Evolutionary conservation across 2,113 vertebrate species (phyloP).

Genomic region (Gymnobelideus leadbeateri): DNA sequence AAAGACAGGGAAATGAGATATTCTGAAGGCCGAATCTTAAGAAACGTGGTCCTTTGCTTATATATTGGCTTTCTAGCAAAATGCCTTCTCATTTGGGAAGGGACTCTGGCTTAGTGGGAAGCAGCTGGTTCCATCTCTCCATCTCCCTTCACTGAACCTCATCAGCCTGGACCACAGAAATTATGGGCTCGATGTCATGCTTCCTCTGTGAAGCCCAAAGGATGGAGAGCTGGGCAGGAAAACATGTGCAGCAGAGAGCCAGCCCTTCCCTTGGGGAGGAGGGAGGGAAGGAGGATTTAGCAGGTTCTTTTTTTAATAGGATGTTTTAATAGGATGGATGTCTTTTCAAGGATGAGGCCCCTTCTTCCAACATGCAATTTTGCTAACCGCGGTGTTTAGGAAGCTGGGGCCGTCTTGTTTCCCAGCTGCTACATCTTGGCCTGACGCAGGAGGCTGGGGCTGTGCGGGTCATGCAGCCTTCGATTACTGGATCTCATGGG

Average conservation of each 20-base stretch:
- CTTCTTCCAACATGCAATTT: conserved; percentile 77
- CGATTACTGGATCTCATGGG: conserved; percentile 87
- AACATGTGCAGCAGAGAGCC: neutral
- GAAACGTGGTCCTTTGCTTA: neutral
- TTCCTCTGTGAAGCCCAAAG: neutral
- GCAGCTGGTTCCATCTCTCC: neutral
- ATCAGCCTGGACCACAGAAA: neutral
- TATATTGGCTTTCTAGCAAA: neutral
- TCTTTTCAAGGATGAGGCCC: conserved; percentile 65
- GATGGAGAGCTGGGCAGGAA: neutral
- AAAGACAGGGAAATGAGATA: neutral
- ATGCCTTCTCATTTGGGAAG: neutral
- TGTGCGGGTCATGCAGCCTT: conserved; percentile 82
- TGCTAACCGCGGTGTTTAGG: conserved; percentile 77
- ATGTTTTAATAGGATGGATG: conserved; percentile 66
- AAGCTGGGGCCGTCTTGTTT: conserved; percentile 74
- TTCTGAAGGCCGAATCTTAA: neutral
- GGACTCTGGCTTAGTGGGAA: conserved; percentile 12
- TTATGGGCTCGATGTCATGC: conserved; percentile 7
- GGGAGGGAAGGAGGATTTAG: conserved; percentile 52
- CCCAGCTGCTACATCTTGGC: conserved; percentile 76
- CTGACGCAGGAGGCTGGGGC: conserved; percentile 74
- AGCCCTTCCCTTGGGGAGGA: neutral
- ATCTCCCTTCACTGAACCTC: conserved; percentile 41
- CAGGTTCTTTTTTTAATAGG: conserved; percentile 77